These are phyloP conservation scores for Tragelaphus buxtoni DNA, from an alignment of 2,113 vertebrate species.

Conservation along the genomic window DNA sequence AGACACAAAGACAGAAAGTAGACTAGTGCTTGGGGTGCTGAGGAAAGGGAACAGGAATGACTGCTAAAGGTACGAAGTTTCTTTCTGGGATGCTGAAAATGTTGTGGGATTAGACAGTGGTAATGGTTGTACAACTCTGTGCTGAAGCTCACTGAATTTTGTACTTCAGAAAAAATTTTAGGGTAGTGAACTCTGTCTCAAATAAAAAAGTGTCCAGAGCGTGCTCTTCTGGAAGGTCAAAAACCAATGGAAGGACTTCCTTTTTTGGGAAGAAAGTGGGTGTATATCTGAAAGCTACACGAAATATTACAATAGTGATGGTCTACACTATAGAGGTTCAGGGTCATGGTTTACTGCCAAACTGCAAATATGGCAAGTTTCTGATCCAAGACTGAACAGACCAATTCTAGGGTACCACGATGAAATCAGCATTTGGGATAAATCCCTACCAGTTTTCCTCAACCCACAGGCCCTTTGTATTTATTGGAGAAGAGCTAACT, in stretches of 20 bases:
- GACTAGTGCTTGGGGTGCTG: fast-evolving
- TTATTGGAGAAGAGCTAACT: background rate
- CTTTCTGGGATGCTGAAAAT: background rate
- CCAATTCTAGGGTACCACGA: background rate
- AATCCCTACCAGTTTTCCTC: background rate
- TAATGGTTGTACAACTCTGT: background rate
- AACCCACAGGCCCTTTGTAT: background rate
- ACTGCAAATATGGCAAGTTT: no score
- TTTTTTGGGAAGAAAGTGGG: background rate
- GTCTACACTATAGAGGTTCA: background rate
- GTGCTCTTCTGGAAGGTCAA: background rate
- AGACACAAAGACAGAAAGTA: background rate
- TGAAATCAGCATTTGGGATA: background rate
- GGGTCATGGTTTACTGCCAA: background rate
- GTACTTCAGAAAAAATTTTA: background rate
- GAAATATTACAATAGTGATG: background rate
- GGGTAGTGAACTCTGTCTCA: background rate
- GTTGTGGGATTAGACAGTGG: background rate
- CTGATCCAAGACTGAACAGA: background rate
- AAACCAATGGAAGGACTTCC: background rate
- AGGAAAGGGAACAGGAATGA: no score
- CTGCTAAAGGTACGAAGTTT: fast-evolving
- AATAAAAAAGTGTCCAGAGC: background rate
- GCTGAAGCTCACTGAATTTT: background rate
- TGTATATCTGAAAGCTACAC: background rate